Percentiles rank a stretch among this genome's conserved stretches.
phyloP scores from a whole-genome alignment of 1,140 invertebrate genomes.

The Lepidurus arcticus region DNA sequence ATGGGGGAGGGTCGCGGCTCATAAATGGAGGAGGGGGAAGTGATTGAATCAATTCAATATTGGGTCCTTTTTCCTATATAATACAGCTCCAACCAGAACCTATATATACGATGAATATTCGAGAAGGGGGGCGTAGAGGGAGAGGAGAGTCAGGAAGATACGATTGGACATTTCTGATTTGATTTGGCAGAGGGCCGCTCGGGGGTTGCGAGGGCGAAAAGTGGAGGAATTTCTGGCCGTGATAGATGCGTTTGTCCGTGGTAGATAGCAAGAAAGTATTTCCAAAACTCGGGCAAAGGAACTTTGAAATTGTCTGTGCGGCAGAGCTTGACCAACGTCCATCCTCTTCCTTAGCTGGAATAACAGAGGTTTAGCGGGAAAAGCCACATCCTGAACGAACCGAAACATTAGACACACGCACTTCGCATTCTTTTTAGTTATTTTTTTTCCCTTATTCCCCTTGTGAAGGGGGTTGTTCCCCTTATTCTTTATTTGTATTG shows the following conservation, averaged over 20 bases:
- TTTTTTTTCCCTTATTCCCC: too few relatives aligned
- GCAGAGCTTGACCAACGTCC: constrained; percentile 20
- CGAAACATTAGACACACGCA: constrained; percentile 14
- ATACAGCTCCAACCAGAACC: background rate
- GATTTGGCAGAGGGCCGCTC: background rate
- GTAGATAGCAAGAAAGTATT: background rate
- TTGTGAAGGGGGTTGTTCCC: background rate
- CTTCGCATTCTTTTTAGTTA: background rate
- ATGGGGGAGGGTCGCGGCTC: background rate
- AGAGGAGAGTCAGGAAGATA: background rate
- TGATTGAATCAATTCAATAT: constrained; percentile 19
- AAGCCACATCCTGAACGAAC: constrained; percentile 18
- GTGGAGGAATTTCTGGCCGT: constrained; percentile 1
- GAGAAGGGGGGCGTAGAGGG: background rate
- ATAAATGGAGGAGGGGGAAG: background rate
- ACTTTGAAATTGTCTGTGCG: constrained; percentile 1
- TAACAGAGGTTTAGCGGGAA: constrained; percentile 18
- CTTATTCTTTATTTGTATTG: background rate
- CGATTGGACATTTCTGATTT: constrained; percentile 2
- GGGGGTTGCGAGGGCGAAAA: constrained; percentile 1
- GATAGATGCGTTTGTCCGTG: background rate
- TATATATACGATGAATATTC: background rate
- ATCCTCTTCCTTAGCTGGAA: constrained; percentile 15
- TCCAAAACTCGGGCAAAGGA: background rate
- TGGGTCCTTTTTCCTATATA: background rate